Evolutionary conservation across 2,888 invertebrate species (phyloP).

Genomic region (Conchocele bisecta): DNA sequence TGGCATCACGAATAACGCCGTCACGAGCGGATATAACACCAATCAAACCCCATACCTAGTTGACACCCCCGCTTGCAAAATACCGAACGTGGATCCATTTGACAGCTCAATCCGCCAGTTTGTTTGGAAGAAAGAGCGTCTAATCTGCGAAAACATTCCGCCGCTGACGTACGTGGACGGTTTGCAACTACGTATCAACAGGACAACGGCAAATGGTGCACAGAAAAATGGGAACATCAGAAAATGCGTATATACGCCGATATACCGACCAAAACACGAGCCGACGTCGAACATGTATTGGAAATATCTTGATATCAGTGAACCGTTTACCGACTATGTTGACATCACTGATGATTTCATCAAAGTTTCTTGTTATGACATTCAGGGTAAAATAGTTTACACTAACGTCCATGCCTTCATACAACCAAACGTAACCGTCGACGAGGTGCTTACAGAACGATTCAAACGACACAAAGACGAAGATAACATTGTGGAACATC

Average conservation of each 20-base stretch:
- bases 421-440: slow-evolving; percentile 61
- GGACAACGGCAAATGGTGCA: slow-evolving; percentile 34
- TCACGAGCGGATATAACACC: too few species aligned
- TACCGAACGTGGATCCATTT: slow-evolving; percentile 77
- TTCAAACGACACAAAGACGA: slow-evolving; percentile 39
- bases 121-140: slow-evolving; percentile 53
- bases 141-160: slow-evolving; percentile 62
- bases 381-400: slow-evolving; percentile 65
- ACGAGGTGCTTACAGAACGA: slow-evolving; percentile 34
- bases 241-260: slow-evolving; percentile 72
- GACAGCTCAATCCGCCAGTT: slow-evolving; percentile 64
- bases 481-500: slow-evolving; percentile 63
- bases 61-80: slow-evolving; percentile 75
- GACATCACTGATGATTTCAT: slow-evolving; percentile 71
- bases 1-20: too few species aligned
- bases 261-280: slow-evolving; percentile 62
- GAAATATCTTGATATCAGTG: slow-evolving; percentile 42
- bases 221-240: slow-evolving; percentile 63
- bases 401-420: slow-evolving; percentile 77
- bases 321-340: slow-evolving; percentile 34
- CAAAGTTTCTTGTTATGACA: slow-evolving; percentile 73
- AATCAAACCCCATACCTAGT: slow-evolving; percentile 68
- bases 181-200: slow-evolving; percentile 41
- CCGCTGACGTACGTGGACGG: slow-evolving; percentile 74
- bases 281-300: slow-evolving; percentile 51